Percentiles rank a stretch among this genome's conserved stretches.
These are phyloP conservation scores for Mylabris sibirica DNA, from an alignment of 2,888 invertebrate genomes.

Conservation along the genomic window DNA sequence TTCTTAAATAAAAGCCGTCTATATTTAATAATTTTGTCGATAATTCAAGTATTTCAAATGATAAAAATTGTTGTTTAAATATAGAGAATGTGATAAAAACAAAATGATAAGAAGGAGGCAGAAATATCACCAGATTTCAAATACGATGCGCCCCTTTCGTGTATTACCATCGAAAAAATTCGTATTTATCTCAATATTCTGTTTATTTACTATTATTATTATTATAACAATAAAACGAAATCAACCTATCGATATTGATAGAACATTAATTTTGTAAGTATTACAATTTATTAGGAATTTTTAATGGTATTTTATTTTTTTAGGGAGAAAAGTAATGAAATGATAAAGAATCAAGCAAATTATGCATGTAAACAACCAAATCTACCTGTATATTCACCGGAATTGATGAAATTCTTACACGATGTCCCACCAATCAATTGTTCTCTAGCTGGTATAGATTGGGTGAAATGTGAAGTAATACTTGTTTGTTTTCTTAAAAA, in stretches of 20 bases:
- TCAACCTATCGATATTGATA: slow-evolving; percentile 44
- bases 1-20: too few relatives aligned
- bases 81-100: not conserved
- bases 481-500: not conserved
- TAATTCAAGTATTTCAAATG: too few relatives aligned
- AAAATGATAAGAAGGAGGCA: slow-evolving; percentile 3
- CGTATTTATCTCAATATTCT: slow-evolving; percentile 14
- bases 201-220: slow-evolving; percentile 19
- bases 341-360: slow-evolving; percentile 60
- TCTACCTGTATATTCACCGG: slow-evolving; percentile 72
- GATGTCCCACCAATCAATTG: slow-evolving; percentile 72
- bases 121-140: slow-evolving; percentile 2
- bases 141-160: not conserved
- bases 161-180: slow-evolving; percentile 22
- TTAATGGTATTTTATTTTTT: slow-evolving; percentile 28
- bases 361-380: slow-evolving; percentile 71
- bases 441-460: slow-evolving; percentile 68
- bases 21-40: too few relatives aligned
- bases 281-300: slow-evolving; percentile 6
- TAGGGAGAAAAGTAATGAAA: slow-evolving; percentile 62
- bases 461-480: slow-evolving; percentile 80
- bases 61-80: too few relatives aligned
- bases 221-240: slow-evolving; percentile 35
- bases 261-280: slow-evolving; percentile 53
- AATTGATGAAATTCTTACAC: slow-evolving; percentile 76